phyloP scores from a whole-genome alignment of 2,888 invertebrate genomes.

The Deroplatys truncata region DNA sequence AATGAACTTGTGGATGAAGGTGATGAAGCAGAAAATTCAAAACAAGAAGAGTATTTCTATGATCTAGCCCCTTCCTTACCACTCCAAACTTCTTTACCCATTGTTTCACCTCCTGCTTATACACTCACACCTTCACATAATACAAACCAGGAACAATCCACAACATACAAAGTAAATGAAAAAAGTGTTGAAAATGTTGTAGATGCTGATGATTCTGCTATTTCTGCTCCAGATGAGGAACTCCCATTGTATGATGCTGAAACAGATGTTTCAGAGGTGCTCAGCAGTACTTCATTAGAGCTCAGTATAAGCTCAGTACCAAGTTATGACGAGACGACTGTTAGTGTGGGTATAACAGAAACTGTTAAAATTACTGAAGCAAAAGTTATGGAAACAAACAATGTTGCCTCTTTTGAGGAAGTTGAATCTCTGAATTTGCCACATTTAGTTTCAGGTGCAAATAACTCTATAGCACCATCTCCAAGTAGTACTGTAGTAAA shows the following conservation, averaged over 20 bases:
- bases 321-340: background rate
- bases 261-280: background rate
- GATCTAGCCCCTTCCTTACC: constrained; percentile 9
- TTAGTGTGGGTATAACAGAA: background rate
- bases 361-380: background rate
- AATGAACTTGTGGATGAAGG: constrained; percentile 22
- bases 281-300: background rate
- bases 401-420: background rate
- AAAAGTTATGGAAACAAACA: background rate
- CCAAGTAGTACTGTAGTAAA: background rate
- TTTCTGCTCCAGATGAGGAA: background rate
- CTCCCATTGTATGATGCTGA: background rate
- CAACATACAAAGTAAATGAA: background rate
- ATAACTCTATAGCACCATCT: background rate
- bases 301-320: background rate
- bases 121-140: background rate
- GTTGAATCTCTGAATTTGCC: background rate
- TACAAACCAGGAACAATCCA: background rate
- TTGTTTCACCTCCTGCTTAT: background rate
- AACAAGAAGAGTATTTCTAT: constrained; percentile 24
- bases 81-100: background rate
- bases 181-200: background rate
- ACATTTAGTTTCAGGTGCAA: background rate
- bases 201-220: constrained; percentile 12
- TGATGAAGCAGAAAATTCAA: constrained; percentile 18